Evolutionary conservation across 1,140 invertebrate species (phyloP), one percentile per base, ranked within the genome.

Genomic region (Acromyrmex echinatior): DNA sequence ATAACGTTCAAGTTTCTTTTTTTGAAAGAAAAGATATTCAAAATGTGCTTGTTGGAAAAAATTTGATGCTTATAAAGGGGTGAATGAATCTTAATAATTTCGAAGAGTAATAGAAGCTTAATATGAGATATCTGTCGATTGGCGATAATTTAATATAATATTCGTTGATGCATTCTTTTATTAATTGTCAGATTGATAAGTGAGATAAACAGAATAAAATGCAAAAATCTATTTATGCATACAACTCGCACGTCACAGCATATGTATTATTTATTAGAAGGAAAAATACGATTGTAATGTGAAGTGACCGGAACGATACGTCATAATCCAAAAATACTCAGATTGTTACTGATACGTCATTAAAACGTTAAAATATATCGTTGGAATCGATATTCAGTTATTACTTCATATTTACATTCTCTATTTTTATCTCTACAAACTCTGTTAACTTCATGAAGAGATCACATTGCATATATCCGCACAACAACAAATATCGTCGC

Each of bases 301-400:
- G 56, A 84, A 84, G 56, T 63, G 80, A 76, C 70, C 80, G 80
- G 70, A 84, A 84, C 70, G 70, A 74, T 35, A 76, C 80, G 39
- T 84, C 70, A 76, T 74, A 84, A 76, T 84, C 70, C 39, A 62
- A 74, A 84, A 84, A 84, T 81, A 81, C 31, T 71, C 31, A 28
- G 28, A 14, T 53, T 80, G 65, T 71, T 71, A 71, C 31, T 76
- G 80, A 84, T 84, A 84, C 56, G 39, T 76, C 80, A 76, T 84
- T 84, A 84, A 80, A 84, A 84, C 56, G 39, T 74, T 74, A 76
- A 74, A 76, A 10, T 3, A 3, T 68, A 60, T 60, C 31, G 49
- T 58, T 18, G 53, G 6, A 31, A 84, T 74, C 70, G 5, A 76
- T 84, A 84, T 63, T 62, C 80, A 74, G 56, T 60, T 84, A 84